Conservation (phyloP, 2,888 invertebrate species). For the Hedya salicella region DNA sequence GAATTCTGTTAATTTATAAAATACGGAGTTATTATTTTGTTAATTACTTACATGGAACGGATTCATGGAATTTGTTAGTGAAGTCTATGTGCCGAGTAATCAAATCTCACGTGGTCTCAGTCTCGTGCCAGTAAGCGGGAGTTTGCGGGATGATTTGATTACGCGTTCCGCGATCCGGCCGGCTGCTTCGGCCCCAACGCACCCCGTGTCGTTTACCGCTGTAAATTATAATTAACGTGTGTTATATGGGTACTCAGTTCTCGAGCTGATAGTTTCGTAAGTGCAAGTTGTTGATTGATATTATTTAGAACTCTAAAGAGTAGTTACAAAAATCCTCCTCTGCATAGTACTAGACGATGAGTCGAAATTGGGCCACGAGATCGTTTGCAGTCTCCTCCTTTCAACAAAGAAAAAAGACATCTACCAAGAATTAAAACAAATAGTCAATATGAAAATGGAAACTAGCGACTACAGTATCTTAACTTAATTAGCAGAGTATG, state of each 20-base stretch:
- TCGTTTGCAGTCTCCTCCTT: neutral
- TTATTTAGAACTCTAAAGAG: too few relatives aligned
- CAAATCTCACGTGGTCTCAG: conserved; percentile 8
- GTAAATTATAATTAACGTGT: neutral
- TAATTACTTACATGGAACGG: conserved; percentile 16
- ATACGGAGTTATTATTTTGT: neutral
- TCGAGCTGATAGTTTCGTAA: too few relatives aligned
- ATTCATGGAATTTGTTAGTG: conserved; percentile 18
- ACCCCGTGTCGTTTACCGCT: conserved; percentile 7
- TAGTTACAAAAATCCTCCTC: too few relatives aligned
- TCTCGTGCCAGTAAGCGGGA: too few relatives aligned
- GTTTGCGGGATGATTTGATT: conserved; percentile 9
- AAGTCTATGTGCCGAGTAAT: conserved; percentile 6
- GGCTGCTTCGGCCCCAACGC: neutral
- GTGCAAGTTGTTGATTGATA: too few relatives aligned
- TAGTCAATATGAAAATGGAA: conserved; percentile 9
- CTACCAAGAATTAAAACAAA: conserved; percentile 5
- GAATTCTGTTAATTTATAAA: neutral
- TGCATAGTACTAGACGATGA: too few relatives aligned
- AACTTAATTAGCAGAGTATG: conserved; percentile 35
- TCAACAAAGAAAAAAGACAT: neutral
- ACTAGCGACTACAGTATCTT: conserved; percentile 7
- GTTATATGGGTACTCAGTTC: neutral
- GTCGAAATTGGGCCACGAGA: neutral
- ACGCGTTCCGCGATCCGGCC: neutral